Percentiles rank a stretch among this genome's conserved stretches.
These are phyloP conservation scores for Diarsia brunnea DNA, from an alignment of 2,888 invertebrate genomes.

Conservation along the genomic window DNA sequence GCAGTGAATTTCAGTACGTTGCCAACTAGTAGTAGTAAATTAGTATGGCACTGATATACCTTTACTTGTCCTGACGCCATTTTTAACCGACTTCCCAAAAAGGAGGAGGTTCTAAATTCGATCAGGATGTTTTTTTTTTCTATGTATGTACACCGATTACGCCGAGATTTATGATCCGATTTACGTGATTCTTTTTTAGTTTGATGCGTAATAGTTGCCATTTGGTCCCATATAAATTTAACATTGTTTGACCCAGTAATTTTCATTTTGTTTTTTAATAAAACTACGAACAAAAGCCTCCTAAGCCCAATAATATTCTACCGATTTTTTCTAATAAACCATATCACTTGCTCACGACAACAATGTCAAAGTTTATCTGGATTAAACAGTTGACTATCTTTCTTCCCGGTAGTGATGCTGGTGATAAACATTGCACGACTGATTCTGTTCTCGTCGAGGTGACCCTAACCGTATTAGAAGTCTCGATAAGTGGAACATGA, in stretches of 20 bases:
- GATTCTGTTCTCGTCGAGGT: conserved; percentile 71
- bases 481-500: conserved; percentile 69
- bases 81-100: too few species aligned
- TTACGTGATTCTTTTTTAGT: too few species aligned
- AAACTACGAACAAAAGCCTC: background rate
- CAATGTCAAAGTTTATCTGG: conserved; percentile 81
- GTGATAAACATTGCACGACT: conserved; percentile 81
- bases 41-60: too few species aligned
- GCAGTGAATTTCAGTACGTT: background rate
- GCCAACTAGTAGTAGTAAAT: background rate
- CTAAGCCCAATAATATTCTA: conserved; percentile 19
- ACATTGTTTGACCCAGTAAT: too few species aligned
- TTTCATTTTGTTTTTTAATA: background rate
- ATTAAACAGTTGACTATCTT: conserved; percentile 76
- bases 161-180: too few species aligned
- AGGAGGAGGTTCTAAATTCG: too few species aligned
- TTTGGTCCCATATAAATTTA: too few species aligned
- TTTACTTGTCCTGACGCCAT: too few species aligned
- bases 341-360: conserved; percentile 65
- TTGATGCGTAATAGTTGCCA: too few species aligned
- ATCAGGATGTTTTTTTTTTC: too few species aligned
- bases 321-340: conserved; percentile 50
- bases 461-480: conserved; percentile 72
- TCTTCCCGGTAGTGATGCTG: conserved; percentile 73
- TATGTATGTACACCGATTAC: too few species aligned